These are phyloP conservation scores for Sphaerophoria taeniata DNA, from an alignment of 2,888 invertebrate species.

Conservation along the genomic window DNA sequence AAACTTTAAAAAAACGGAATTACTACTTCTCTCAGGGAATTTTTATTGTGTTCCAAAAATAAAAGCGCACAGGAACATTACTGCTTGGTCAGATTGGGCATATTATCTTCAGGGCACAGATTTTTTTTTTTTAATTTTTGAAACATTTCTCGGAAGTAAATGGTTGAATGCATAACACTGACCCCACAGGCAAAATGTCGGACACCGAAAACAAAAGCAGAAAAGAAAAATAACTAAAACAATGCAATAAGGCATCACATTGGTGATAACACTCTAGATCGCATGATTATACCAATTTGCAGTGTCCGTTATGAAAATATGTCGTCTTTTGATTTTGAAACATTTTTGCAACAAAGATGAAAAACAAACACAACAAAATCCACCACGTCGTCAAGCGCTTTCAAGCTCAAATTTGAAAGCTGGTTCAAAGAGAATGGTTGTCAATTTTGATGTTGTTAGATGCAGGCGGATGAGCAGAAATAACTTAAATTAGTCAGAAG, in stretches of 20 bases:
- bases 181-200: slow-evolving; percentile 60
- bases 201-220: slow-evolving; percentile 37
- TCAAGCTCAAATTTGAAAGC: too few relatives aligned
- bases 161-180: slow-evolving; percentile 55
- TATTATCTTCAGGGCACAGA: slow-evolving; percentile 25
- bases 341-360: too few relatives aligned
- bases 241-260: slow-evolving; percentile 32
- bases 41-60: not conserved
- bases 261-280: not conserved
- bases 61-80: not conserved
- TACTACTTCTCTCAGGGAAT: too few relatives aligned
- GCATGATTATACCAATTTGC: not conserved
- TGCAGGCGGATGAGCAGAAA: too few relatives aligned
- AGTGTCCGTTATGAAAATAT: too few relatives aligned
- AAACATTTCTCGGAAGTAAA: slow-evolving; percentile 46
- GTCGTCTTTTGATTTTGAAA: too few relatives aligned
- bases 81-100: slow-evolving; percentile 21
- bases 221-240: slow-evolving; percentile 37
- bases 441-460: too few relatives aligned
- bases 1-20: too few relatives aligned
- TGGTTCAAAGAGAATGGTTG: too few relatives aligned
- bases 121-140: slow-evolving; percentile 15
- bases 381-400: too few relatives aligned
- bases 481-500: too few relatives aligned
- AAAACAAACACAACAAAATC: too few relatives aligned